Conservation (phyloP, 1,140 invertebrate genomes). For the Eciton burchellii region DNA sequence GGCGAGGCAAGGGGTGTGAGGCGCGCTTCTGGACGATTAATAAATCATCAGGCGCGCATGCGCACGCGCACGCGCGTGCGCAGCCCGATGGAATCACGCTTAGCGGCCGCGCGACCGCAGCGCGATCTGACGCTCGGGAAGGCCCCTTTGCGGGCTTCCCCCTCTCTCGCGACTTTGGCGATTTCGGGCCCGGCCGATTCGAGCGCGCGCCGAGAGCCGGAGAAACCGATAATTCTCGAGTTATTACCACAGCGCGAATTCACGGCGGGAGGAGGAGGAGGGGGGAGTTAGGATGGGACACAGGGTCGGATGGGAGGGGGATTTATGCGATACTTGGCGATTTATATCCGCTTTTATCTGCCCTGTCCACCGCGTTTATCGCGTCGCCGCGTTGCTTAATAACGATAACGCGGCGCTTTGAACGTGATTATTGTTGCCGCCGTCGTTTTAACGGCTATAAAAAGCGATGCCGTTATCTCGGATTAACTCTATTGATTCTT, state of each 20-base stretch:
- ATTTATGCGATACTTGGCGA: constrained; percentile 33
- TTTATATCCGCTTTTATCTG: constrained; percentile 29
- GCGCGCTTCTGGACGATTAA: constrained; percentile 43
- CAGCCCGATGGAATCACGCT: constrained; percentile 37
- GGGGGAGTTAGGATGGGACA: too few species aligned
- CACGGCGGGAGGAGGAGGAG: neutral
- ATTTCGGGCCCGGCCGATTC: constrained; percentile 30
- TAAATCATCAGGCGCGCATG: constrained; percentile 28
- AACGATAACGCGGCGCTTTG: neutral
- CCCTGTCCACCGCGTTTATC: constrained; percentile 3
- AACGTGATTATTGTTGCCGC: constrained; percentile 1
- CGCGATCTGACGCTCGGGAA: constrained; percentile 27
- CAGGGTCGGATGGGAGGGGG: too few species aligned
- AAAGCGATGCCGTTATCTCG: neutral
- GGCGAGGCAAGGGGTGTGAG: neutral
- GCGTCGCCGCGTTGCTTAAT: constrained; percentile 1
- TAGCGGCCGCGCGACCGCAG: constrained; percentile 6
- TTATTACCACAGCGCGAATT: constrained; percentile 47
- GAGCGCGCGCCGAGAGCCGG: constrained; percentile 15
- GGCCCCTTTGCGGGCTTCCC: neutral
- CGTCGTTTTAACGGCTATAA: neutral
- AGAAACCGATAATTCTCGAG: constrained; percentile 41
- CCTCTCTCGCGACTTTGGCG: constrained; percentile 27
- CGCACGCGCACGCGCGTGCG: neutral
- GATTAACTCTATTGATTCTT: neutral